Evolutionary conservation across 2,113 vertebrate genomes (phyloP).

Genomic region (Merops nubicus): DNA sequence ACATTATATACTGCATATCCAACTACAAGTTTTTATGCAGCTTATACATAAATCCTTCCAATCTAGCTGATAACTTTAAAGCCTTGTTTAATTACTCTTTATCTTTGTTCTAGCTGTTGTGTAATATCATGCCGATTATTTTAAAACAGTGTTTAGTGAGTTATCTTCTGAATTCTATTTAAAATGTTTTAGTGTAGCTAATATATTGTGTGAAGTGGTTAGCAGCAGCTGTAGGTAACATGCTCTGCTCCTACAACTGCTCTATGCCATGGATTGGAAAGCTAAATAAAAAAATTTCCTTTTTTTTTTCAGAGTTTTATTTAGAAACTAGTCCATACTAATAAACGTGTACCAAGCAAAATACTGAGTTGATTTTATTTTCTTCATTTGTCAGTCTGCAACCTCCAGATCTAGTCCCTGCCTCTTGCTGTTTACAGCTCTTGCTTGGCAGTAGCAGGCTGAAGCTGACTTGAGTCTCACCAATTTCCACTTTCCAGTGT

Average conservation of each 20-base stretch:
- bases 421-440: neutral
- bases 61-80: neutral
- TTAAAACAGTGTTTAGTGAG: constrained; percentile 11
- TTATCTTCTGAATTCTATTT: neutral
- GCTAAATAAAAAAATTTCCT: neutral
- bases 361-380: neutral
- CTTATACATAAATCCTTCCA: constrained; percentile 25
- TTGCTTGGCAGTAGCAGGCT: neutral
- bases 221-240: constrained; percentile 24
- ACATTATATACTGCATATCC: constrained; percentile 6
- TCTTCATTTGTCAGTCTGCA: neutral
- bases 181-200: neutral
- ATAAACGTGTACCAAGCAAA: neutral
- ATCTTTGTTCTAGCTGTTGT: neutral
- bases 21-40: constrained; percentile 9
- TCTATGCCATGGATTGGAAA: neutral
- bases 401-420: neutral
- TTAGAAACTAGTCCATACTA: neutral
- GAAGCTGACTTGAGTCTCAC: neutral
- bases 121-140: neutral
- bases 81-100: constrained; percentile 20
- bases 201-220: neutral
- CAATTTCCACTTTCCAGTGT: neutral
- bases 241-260: neutral
- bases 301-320: neutral